These are phyloP conservation scores for Notechis scutatus DNA, from an alignment of 2,113 vertebrate species.

Conservation along the genomic window DNA sequence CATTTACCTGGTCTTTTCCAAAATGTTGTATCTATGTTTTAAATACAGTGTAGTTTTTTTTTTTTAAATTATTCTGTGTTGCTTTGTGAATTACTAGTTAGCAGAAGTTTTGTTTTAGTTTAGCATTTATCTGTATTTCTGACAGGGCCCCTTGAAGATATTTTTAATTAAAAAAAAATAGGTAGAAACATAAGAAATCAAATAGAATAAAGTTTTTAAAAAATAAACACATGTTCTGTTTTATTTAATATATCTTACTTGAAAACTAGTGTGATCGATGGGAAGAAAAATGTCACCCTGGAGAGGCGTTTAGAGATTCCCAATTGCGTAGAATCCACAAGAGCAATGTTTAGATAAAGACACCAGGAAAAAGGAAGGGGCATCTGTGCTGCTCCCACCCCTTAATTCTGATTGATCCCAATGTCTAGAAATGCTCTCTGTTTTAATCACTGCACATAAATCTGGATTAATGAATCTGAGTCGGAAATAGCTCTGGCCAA, in stretches of 20 bases:
- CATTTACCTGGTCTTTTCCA: background rate
- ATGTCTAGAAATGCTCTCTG: slow-evolving; percentile 52
- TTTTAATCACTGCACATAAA: slow-evolving; percentile 43
- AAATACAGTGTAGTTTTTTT: background rate
- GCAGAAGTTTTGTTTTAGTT: background rate
- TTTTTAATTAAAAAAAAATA: background rate
- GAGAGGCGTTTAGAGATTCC: background rate
- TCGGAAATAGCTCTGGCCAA: slow-evolving; percentile 28
- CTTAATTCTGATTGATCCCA: slow-evolving; percentile 56
- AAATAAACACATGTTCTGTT: background rate
- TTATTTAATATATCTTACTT: background rate
- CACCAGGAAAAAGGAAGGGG: background rate
- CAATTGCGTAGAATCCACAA: background rate
- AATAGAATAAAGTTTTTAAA: background rate
- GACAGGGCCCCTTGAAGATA: background rate
- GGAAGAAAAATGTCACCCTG: background rate
- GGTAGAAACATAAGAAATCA: background rate
- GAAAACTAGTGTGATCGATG: background rate
- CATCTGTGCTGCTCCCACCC: background rate
- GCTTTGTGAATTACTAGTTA: background rate
- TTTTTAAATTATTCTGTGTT: background rate
- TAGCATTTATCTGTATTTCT: background rate
- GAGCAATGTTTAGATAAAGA: background rate
- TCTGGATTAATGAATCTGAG: slow-evolving; percentile 30
- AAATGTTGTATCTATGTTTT: background rate